These are phyloP conservation scores for Protaetia brevitarsis DNA, from an alignment of 1,140 invertebrate genomes.

Conservation along the genomic window DNA sequence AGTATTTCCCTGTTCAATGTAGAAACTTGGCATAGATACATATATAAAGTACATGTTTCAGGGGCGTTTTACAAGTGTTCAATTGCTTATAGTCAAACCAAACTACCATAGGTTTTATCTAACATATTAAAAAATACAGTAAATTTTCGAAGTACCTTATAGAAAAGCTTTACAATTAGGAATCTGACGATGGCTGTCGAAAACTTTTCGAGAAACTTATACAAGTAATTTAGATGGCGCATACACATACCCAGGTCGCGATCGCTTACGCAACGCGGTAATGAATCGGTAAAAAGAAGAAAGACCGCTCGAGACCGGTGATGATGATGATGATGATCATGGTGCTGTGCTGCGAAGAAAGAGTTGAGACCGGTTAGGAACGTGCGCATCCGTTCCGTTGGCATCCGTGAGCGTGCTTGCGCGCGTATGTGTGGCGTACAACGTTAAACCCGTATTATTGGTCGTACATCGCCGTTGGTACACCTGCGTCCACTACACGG, in stretches of 20 bases:
- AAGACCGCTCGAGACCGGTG: constrained; percentile 3
- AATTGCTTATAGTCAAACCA: too few relatives aligned
- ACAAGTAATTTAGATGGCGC: neutral
- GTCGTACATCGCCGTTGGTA: neutral
- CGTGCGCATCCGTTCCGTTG: neutral
- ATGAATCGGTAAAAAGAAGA: constrained; percentile 14
- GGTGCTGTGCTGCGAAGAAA: neutral
- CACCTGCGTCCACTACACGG: constrained; percentile 1
- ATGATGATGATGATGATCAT: too few relatives aligned
- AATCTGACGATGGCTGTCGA: too few relatives aligned
- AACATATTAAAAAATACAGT: too few relatives aligned
- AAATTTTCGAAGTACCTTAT: too few relatives aligned
- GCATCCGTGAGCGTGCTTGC: neutral
- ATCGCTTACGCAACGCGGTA: neutral
- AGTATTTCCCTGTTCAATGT: too few relatives aligned
- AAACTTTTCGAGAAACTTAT: neutral
- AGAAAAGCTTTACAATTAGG: too few relatives aligned
- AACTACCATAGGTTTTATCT: too few relatives aligned
- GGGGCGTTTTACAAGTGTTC: too few relatives aligned
- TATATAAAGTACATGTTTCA: too few relatives aligned
- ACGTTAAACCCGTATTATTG: neutral
- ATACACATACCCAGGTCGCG: neutral
- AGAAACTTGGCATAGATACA: too few relatives aligned
- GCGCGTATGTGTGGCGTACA: neutral
- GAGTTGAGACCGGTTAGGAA: neutral